These are phyloP conservation scores for Eurypyga helias DNA, from an alignment of 2,113 vertebrate species.

Conservation along the genomic window DNA sequence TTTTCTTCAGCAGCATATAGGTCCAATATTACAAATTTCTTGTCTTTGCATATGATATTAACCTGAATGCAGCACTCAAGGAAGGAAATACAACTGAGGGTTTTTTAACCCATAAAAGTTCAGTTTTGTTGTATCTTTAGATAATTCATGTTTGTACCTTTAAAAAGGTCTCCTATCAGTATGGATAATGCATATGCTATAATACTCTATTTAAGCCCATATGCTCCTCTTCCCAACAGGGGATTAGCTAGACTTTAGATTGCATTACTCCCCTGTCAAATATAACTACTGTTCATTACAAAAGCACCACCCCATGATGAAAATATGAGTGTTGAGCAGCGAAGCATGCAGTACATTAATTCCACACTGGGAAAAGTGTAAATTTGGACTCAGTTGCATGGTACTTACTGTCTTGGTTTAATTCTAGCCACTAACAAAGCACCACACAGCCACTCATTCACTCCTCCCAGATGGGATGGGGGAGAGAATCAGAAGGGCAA, in stretches of 20 bases:
- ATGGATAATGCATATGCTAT: background rate
- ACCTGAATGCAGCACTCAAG: background rate
- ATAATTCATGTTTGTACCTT: background rate
- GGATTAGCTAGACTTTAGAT: background rate
- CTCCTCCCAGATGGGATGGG: too few relatives aligned
- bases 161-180: background rate
- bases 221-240: background rate
- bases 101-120: background rate
- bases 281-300: background rate
- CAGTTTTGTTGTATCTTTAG: background rate
- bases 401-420: background rate
- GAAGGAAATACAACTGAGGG: accelerated
- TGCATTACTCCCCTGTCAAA: background rate
- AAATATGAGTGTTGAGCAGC: background rate
- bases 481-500: too few relatives aligned
- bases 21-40: background rate
- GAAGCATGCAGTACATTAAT: background rate
- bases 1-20: background rate
- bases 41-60: background rate
- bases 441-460: too few relatives aligned
- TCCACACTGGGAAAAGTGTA: background rate
- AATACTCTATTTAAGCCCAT: background rate
- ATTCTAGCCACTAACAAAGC: too few relatives aligned
- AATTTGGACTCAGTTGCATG: background rate
- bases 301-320: background rate